Evolutionary conservation across 2,888 invertebrate species (phyloP).

Genomic region (Erannis defoliaria): DNA sequence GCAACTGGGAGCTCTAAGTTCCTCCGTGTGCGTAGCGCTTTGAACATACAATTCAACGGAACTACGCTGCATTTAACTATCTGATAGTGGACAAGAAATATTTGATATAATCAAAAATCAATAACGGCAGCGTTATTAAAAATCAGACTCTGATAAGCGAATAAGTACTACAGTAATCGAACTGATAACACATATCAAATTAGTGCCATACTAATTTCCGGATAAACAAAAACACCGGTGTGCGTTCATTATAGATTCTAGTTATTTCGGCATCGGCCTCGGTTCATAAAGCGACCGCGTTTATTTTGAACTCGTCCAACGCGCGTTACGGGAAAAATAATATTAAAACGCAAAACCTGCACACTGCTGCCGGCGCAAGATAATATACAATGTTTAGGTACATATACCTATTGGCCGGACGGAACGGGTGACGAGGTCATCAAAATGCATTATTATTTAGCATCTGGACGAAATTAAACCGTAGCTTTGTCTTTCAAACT

Average conservation of each 20-base stretch:
- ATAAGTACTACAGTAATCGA: background rate
- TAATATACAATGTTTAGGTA: slow-evolving; percentile 29
- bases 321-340: slow-evolving; percentile 68
- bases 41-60: background rate
- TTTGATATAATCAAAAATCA: background rate
- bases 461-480: slow-evolving; percentile 27
- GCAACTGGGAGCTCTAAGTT: too few relatives aligned
- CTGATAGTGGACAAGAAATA: background rate
- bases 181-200: slow-evolving; percentile 28
- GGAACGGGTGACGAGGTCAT: slow-evolving; percentile 32
- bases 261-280: slow-evolving; percentile 69
- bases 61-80: background rate
- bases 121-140: background rate
- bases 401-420: slow-evolving; percentile 44
- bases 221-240: slow-evolving; percentile 43
- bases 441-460: slow-evolving; percentile 36
- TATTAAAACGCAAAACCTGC: slow-evolving; percentile 50
- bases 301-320: slow-evolving; percentile 74
- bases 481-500: slow-evolving; percentile 29
- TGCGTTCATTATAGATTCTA: slow-evolving; percentile 53
- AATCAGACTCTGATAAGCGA: background rate
- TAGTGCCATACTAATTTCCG: slow-evolving; percentile 31
- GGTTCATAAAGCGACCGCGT: slow-evolving; percentile 71
- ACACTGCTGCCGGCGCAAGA: slow-evolving; percentile 34
- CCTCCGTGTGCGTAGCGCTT: too few relatives aligned